Evolutionary conservation across 2,888 invertebrate species (phyloP).

Genomic region (Ophioninae sp.): DNA sequence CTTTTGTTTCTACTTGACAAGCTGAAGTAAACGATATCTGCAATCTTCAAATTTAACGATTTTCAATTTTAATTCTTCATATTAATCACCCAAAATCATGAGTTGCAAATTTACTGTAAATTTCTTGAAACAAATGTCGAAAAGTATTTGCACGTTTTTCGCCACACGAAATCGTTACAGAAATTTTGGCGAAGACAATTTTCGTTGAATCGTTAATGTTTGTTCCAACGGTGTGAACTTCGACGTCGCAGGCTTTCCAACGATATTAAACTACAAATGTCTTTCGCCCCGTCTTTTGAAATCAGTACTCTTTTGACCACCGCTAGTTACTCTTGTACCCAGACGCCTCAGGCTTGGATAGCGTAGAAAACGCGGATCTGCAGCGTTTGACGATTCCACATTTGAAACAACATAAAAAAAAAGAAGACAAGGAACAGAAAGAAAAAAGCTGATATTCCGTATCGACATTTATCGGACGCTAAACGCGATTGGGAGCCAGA

Average conservation of each 20-base stretch:
- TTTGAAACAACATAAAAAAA: not conserved
- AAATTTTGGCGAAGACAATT: too few species aligned
- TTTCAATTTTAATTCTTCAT: too few species aligned
- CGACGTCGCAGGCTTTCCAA: not conserved
- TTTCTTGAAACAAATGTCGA: too few species aligned
- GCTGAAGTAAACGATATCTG: too few species aligned
- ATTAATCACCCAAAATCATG: too few species aligned
- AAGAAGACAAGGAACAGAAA: not conserved
- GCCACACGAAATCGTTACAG: too few species aligned
- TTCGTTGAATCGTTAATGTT: not conserved
- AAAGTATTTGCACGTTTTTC: too few species aligned
- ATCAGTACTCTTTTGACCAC: not conserved
- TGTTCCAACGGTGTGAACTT: not conserved
- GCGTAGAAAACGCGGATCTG: not conserved
- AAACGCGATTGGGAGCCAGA: conserved; percentile 8
- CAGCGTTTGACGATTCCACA: not conserved
- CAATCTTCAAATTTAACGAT: too few species aligned
- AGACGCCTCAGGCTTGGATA: not conserved
- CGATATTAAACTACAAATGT: too few species aligned
- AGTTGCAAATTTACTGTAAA: too few species aligned
- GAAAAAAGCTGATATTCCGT: conserved; percentile 54
- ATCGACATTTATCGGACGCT: not conserved
- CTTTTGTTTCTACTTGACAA: too few species aligned
- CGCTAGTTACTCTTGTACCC: not conserved
- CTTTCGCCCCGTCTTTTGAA: too few species aligned